Base-by-base conservation (phyloP, 2,888 invertebrate genomes). In the Pantelozetes paolii region DNA sequence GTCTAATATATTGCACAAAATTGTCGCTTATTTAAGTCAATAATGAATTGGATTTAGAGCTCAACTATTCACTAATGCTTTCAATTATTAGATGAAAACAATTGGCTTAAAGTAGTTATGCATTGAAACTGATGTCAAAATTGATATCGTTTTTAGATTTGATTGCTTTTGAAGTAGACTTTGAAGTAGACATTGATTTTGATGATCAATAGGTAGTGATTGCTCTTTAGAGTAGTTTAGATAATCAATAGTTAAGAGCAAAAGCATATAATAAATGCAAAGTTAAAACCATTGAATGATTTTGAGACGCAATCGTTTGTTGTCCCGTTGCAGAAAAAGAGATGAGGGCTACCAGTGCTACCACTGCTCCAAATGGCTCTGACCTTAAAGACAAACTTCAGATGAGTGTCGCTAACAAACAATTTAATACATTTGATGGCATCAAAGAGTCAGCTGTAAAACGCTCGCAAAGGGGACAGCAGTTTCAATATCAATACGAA, bases 261-360 rank as follows among this genome's bases (percentile, higher is more conserved):
- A 67, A 67, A 36, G 67, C 67, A 40, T 40, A 40, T 18, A 67
- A 64, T 15, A 67, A n/a, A 42, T 20, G 36, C 13, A 67, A 67
- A 67, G 18, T 11, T 42, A 50, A 50, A n/a, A 50, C n/a, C 8
- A 62, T 28, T 36, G 13, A 59, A 23, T 32, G 32, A 32, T 30
- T 32, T 67, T 57, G 67, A 67, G 67, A 67, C 67, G 67, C 67
- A 67, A 67, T 67, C 67, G 23, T 42, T 67, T 67, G 36, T 40
- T 67, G 67, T 67, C 67, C 67, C 67, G 40, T 67, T 67, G 67
- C 67, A 67, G 67, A 67, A 67, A 67, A 67, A 67, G 67, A 67
- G 67, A 67, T 67, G 67, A 67, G 67, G 67, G 67, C 67, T 26
- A 57, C 26, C 32, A 42, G 18, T 36, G 42, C 67, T 18, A 36